A percentile compares a stretch with the other conserved stretches of the same genome.
Evolutionary conservation across 37 sponge, comb jelly and placozoan genomes (phyloP).

Genomic region (Cladorhizidae sp.): DNA sequence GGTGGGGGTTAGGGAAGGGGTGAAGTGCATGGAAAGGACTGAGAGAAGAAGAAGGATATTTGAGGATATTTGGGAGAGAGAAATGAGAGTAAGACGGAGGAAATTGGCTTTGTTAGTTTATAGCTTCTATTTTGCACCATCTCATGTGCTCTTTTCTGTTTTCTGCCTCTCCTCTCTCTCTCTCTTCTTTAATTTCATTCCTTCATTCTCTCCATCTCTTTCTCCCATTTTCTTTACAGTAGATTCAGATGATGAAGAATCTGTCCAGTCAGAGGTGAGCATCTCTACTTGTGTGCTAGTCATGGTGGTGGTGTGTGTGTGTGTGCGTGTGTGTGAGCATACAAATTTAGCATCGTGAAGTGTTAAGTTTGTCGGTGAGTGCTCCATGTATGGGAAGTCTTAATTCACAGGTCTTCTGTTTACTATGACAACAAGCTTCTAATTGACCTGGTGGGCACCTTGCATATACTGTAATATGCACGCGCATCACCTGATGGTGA

Average conservation of each 20-base stretch:
- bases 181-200: too few species aligned
- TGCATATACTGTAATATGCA: too few species aligned
- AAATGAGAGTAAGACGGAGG: too few species aligned
- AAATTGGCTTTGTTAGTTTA: too few species aligned
- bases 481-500: too few species aligned
- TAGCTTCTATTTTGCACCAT: too few species aligned
- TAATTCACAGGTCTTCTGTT: background rate
- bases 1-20: background rate
- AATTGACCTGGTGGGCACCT: too few species aligned
- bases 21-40: too few species aligned
- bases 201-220: background rate
- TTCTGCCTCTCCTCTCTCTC: too few species aligned
- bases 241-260: conserved; percentile 82
- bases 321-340: background rate
- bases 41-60: background rate
- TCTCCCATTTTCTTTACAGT: conserved; percentile 13
- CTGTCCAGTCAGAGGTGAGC: conserved; percentile 67
- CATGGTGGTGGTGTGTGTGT: too few species aligned
- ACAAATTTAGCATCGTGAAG: background rate
- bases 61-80: background rate
- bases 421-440: background rate
- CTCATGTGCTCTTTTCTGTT: too few species aligned
- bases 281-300: background rate
- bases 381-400: background rate
- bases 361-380: background rate